phyloP scores from a whole-genome alignment of 2,113 vertebrate species.

The Cyanistes caeruleus region DNA sequence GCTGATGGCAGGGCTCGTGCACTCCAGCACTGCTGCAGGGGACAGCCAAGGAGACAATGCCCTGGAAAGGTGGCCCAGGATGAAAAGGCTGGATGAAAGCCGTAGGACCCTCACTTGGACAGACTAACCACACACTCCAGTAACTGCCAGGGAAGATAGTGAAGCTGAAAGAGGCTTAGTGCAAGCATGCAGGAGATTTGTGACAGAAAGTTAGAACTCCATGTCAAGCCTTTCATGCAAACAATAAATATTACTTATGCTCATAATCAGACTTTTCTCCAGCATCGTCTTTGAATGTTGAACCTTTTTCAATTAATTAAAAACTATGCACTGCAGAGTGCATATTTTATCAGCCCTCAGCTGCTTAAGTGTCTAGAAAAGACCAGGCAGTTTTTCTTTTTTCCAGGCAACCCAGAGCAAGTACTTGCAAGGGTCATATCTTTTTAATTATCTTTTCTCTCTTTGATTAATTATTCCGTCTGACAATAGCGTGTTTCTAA shows the following conservation, averaged over 20 bases:
- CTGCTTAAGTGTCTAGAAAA: conserved; percentile 88
- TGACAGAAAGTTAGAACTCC: conserved; percentile 80
- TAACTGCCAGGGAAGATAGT: conserved; percentile 64
- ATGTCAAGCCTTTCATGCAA: conserved; percentile 82
- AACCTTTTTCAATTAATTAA: conserved; percentile 95
- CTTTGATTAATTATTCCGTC: conserved; percentile 99
- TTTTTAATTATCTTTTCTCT: conserved; percentile 99
- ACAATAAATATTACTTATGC: conserved; percentile 87
- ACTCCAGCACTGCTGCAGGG: not conserved
- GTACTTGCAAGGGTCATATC: conserved; percentile 99
- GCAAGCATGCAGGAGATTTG: conserved; percentile 65
- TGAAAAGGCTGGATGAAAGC: conserved; percentile 32
- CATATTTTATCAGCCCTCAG: conserved; percentile 90
- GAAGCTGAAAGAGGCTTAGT: conserved; percentile 63
- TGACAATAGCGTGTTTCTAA: conserved; percentile 98
- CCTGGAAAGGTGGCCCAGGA: conserved; percentile 40
- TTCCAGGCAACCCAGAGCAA: conserved; percentile 91
- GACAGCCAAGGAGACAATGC: not conserved
- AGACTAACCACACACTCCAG: conserved; percentile 7
- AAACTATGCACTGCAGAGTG: conserved; percentile 87
- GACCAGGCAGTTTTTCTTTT: conserved; percentile 84
- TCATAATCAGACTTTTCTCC: conserved; percentile 83
- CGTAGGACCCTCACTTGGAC: conserved; percentile 9
- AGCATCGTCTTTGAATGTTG: conserved; percentile 85
- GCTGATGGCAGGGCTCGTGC: not conserved